phyloP scores from a whole-genome alignment of 2,113 vertebrate species.

The Prietella phreatophila region DNA sequence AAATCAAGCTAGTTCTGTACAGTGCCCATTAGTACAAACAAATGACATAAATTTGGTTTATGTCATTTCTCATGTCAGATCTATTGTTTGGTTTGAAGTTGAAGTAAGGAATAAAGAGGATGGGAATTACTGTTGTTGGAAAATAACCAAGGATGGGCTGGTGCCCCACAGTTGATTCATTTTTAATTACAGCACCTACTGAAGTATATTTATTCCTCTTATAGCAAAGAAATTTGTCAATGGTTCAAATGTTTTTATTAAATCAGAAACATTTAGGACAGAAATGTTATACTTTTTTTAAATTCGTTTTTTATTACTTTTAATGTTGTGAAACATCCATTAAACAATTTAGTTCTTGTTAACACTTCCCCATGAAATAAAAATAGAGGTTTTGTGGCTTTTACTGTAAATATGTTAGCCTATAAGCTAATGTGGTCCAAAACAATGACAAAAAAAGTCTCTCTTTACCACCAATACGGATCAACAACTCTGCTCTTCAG shows the following conservation, averaged over 20 bases:
- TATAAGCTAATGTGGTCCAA: no score
- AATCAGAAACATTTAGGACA: neutral
- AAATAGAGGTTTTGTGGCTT: no score
- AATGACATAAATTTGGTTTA: neutral
- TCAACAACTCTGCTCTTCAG: no score
- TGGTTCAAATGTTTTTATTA: neutral
- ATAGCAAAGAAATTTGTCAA: neutral
- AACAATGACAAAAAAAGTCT: no score
- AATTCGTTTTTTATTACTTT: neutral
- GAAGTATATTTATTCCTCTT: neutral
- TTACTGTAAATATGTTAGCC: no score
- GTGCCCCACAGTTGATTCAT: neutral
- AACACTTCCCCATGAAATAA: no score
- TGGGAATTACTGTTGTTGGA: neutral
- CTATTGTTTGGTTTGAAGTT: neutral
- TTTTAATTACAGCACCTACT: neutral
- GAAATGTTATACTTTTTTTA: neutral
- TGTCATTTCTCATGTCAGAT: no score
- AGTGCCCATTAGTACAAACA: neutral
- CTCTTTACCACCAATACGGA: no score
- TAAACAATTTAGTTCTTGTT: neutral
- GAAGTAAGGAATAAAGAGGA: neutral
- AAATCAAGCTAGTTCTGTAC: neutral
- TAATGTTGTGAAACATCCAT: neutral
- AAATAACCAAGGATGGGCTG: neutral